These are phyloP conservation scores for Acanthosepion lycidas DNA, from an alignment of 2,888 invertebrate genomes.

Conservation along the genomic window DNA sequence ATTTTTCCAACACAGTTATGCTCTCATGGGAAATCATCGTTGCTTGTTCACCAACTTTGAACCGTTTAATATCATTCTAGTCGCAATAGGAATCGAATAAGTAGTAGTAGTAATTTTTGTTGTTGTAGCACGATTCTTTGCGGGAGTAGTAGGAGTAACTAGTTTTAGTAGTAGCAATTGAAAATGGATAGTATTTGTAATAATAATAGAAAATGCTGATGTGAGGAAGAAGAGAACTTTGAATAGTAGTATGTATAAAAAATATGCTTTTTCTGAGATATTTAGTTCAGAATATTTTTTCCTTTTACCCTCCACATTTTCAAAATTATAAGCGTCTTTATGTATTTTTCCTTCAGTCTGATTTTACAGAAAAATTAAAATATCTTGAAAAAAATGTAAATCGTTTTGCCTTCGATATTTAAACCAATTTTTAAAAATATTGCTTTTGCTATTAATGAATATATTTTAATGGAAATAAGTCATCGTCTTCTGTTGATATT, in stretches of 20 bases:
- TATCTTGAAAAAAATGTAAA: too few species aligned
- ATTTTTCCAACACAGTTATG: background rate
- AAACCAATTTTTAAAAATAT: too few species aligned
- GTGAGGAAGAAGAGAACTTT: background rate
- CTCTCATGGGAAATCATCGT: background rate
- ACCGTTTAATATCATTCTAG: slow-evolving; percentile 33
- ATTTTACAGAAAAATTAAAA: too few species aligned
- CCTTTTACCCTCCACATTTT: too few species aligned
- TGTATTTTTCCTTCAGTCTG: too few species aligned
- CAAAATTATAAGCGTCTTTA: too few species aligned
- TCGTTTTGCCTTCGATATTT: too few species aligned
- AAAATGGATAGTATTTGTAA: background rate
- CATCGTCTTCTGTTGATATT: too few species aligned
- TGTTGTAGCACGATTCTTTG: background rate
- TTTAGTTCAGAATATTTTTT: background rate
- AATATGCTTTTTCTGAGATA: background rate
- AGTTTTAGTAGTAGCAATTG: background rate
- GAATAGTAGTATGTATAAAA: too few species aligned
- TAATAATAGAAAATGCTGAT: background rate
- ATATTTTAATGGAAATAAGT: too few species aligned
- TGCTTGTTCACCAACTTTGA: slow-evolving; percentile 33
- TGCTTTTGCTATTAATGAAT: too few species aligned
- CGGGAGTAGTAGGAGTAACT: background rate
- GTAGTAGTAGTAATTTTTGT: background rate
- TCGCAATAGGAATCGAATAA: background rate